Base-by-base conservation (phyloP, 1,140 invertebrate species). In the Subanguina moxae region DNA sequence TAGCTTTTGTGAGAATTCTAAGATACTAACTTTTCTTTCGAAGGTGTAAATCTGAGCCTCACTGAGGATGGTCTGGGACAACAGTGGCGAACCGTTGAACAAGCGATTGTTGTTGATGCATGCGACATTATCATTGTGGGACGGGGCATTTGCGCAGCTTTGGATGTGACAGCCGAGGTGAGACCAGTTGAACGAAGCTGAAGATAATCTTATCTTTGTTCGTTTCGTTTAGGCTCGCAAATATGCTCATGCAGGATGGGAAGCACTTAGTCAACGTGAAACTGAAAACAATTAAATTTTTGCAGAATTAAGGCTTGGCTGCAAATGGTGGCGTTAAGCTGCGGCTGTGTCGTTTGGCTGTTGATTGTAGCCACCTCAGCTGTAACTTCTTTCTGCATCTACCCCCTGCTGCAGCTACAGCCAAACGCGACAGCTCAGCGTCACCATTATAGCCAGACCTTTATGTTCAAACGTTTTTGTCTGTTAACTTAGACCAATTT, bases 111-210 rank as follows among this genome's bases (percentile, higher is more conserved):
- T 13, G 32, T 58, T n/a, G 76, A 76, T 57, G 74, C 70, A 45
- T 74, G 76, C 61, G 74, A 76, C 48, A 78, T 76, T 32, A 69
- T 76, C 1, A 70, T 76, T 57, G 74, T 76, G 13, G 74, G 74
- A 19, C 65, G 74, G 23, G 74, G 77, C 1, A 76, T 76, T 61
- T 75, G 71, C 1, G 57, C 38, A 56, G 73, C 76, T 13, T 27
- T 43, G 13, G 64, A 76, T 57, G 13, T 61, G 19, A 68, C 27
- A 17, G 76, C 71, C 42, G 76, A 74, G 58, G 77, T 72, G 43
- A 11, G 32, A n/a, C 32, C 28, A 28, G 75, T 75, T 57, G 42
- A 64, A n/a, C n/a, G n/a, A n/a, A n/a, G n/a, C n/a, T n/a, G 3
- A 38, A 38, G 11, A 38, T 5, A 38, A 38, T 38, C 3, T 11